Percentiles rank a stretch among this genome's conserved stretches.
Evolutionary conservation across 2,113 vertebrate species (phyloP).

Genomic region (Accipiter virgatus): DNA sequence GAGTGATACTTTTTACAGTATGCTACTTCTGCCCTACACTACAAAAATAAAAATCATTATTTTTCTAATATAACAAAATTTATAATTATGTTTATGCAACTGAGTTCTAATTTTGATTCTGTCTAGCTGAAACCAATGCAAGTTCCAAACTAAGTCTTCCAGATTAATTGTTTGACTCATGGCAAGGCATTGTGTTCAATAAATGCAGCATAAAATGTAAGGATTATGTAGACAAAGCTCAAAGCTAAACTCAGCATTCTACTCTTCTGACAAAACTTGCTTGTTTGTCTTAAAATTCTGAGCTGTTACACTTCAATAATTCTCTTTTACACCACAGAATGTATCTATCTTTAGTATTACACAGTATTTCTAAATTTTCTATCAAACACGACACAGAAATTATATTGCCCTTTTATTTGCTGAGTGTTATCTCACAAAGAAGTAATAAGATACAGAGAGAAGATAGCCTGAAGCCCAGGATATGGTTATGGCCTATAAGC

Average conservation of each 20-base stretch:
- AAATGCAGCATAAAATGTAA: background rate
- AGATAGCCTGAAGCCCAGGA: background rate
- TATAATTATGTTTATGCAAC: background rate
- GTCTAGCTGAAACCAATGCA: background rate
- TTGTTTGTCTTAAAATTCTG: slow-evolving; percentile 3
- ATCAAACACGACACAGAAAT: background rate
- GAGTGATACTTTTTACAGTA: background rate
- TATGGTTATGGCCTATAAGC: background rate
- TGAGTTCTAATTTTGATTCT: background rate
- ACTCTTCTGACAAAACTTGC: background rate
- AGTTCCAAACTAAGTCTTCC: background rate
- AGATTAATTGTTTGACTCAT: background rate
- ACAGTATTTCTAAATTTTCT: background rate
- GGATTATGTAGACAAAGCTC: slow-evolving; percentile 16
- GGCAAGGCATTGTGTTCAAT: background rate
- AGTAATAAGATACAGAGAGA: background rate
- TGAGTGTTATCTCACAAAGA: background rate
- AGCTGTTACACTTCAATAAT: background rate
- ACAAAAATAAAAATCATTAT: background rate
- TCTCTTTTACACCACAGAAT: background rate
- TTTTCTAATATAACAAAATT: background rate
- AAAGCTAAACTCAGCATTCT: background rate
- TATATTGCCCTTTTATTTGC: background rate
- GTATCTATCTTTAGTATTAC: background rate
- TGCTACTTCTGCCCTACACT: background rate